Evolutionary conservation across 2,113 vertebrate species (phyloP), one percentile per base, ranked within the genome.

Genomic region (Psilopsiagon aymara): DNA sequence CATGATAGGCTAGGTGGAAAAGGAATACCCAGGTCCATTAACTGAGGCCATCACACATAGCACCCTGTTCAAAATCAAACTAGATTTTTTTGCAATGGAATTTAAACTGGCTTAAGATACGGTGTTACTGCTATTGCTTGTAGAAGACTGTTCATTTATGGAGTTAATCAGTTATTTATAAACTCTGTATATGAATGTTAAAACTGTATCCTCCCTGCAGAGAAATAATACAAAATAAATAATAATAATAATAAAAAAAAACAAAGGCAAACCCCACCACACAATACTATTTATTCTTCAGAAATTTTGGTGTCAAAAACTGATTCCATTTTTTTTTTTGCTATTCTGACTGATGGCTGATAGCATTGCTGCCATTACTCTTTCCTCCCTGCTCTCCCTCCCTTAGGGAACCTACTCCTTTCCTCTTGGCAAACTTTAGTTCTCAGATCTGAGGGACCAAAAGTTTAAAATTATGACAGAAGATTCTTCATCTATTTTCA

Each of bases 401-500:
- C 8, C 29, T 52, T 47, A 44, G 27, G 35, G 84, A 94, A 85
- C 14, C 51, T 80, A 55, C 6, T 74, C 13, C 27, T 96, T 88
- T 88, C 71, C 41, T 80, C 41, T n/a, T 75, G 71, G 35, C 19
- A 95, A 67, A 46, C 49, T 88, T 68, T 41, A 73, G 33, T 85
- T 93, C 71, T 90, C 51, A 83, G 91, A 78, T 67, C 46, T 73
- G 57, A 59, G 20, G 68, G 49, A 70, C n/a, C 37, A 88, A 92
- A 80, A 49, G 33, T 33, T 93, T 77, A 79, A 74, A 80, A 91
- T 83, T 80, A 70, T 51, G 71, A 83, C 46, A 90, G 75, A 88
- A 90, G 53, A 67, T 63, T 74, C 43, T 64, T 74, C 13, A 1
- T 63, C 59, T 95, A 85, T 92, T 95, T 95, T 92, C 25, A 66